Percentiles rank a stretch among this genome's conserved stretches.
phyloP scores from a whole-genome alignment of 35 echinoderm and acorn worm species.

The Acanthaster planci region DNA sequence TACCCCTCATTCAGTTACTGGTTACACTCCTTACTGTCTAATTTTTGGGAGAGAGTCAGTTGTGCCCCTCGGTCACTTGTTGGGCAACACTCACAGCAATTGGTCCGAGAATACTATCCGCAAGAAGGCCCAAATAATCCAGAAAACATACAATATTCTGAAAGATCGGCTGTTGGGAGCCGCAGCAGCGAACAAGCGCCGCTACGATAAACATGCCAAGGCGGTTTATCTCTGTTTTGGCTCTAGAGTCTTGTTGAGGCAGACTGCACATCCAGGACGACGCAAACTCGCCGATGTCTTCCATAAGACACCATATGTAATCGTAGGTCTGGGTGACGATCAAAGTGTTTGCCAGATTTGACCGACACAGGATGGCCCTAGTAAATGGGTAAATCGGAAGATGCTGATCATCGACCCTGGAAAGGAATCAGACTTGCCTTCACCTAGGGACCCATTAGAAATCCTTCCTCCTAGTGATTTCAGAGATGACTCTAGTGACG shows the following conservation, averaged over 20 bases:
- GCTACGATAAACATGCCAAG: not conserved
- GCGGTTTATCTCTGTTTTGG: not conserved
- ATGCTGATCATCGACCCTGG: not conserved
- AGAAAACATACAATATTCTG: not conserved
- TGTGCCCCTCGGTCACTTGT: constrained; percentile 61
- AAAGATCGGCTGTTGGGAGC: not conserved
- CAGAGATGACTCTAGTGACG: not conserved
- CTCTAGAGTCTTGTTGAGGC: not conserved
- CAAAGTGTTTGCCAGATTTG: not conserved
- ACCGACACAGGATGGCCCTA: not conserved
- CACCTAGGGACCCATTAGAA: not conserved
- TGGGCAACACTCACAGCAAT: constrained; percentile 4
- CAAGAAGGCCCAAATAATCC: not conserved
- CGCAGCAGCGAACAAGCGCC: not conserved
- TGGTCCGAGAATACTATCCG: not conserved
- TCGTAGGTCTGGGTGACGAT: not conserved
- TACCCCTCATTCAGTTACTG: constrained; percentile 69
- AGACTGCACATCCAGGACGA: not conserved
- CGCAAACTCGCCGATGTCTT: not conserved
- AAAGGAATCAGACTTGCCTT: not conserved
- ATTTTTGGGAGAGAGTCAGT: constrained; percentile 78
- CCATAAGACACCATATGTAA: not conserved
- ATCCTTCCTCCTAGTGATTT: not conserved
- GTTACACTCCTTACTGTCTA: constrained; percentile 68
- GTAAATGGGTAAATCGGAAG: not conserved